These are phyloP conservation scores for Yponomeuta evonymella DNA, from an alignment of 2,888 invertebrate species.

Conservation along the genomic window DNA sequence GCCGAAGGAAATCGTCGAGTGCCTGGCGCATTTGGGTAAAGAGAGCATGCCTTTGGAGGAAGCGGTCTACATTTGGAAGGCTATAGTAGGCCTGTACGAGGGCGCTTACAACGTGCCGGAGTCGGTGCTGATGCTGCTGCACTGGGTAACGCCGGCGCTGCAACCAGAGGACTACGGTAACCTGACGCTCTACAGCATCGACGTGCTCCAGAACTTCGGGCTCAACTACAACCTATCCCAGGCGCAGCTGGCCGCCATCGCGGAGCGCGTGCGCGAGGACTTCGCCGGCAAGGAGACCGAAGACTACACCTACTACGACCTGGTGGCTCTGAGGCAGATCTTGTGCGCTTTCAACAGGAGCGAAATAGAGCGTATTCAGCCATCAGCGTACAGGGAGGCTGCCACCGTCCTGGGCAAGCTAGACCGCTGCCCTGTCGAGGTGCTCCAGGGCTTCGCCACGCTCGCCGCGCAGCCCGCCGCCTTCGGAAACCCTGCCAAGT, in stretches of 20 bases:
- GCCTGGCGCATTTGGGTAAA: slow-evolving; percentile 51
- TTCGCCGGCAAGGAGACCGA: slow-evolving; percentile 72
- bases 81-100: slow-evolving; percentile 43
- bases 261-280: slow-evolving; percentile 65
- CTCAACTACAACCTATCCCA: slow-evolving; percentile 55
- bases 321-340: slow-evolving; percentile 70
- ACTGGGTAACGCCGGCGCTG: slow-evolving; percentile 67
- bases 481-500: slow-evolving; percentile 56
- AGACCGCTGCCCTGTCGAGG: slow-evolving; percentile 58
- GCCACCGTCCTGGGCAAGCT: slow-evolving; percentile 60
- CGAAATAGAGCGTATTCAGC: slow-evolving; percentile 70
- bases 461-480: slow-evolving; percentile 57
- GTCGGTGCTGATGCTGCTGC: slow-evolving; percentile 49
- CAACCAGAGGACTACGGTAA: slow-evolving; percentile 65
- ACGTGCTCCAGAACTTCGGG: slow-evolving; percentile 75
- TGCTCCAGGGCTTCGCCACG: slow-evolving; percentile 59
- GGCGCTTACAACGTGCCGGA: slow-evolving; percentile 60
- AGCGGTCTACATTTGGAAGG: slow-evolving; percentile 55
- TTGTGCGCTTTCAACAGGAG: slow-evolving; percentile 73
- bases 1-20: slow-evolving; percentile 48
- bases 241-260: slow-evolving; percentile 63
- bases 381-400: slow-evolving; percentile 69
- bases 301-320: slow-evolving; percentile 75
- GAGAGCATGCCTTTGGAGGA: slow-evolving; percentile 38
- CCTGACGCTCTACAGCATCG: slow-evolving; percentile 67